Evolutionary conservation across 2,888 invertebrate genomes (phyloP).

Genomic region (Philereme vetulata): DNA sequence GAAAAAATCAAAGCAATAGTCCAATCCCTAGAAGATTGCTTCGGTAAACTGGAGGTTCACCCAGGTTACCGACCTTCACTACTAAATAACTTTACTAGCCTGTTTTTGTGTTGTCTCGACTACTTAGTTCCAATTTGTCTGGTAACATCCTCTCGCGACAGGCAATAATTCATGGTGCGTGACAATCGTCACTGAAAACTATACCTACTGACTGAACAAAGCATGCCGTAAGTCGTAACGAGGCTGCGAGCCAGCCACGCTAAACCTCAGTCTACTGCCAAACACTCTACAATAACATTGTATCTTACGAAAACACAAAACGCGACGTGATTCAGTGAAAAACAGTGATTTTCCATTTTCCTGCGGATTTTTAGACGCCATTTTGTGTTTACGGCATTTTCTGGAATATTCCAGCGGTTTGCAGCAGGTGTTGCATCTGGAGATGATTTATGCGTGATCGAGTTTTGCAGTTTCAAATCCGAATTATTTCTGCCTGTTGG

Average conservation of each 20-base stretch:
- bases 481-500: constrained; percentile 22
- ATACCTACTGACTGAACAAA: constrained; percentile 60
- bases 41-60: no score
- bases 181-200: constrained; percentile 57
- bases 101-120: constrained; percentile 14
- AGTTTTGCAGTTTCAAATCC: constrained; percentile 38
- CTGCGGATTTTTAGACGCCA: constrained; percentile 33
- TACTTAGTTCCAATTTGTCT: constrained; percentile 37
- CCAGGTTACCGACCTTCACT: background rate
- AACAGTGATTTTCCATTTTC: constrained; percentile 37
- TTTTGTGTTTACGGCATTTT: constrained; percentile 34
- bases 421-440: constrained; percentile 38
- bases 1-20: no score
- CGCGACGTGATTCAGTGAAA: constrained; percentile 36
- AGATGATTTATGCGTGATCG: constrained; percentile 32
- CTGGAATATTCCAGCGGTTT: constrained; percentile 51
- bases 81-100: constrained; percentile 24
- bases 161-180: constrained; percentile 51
- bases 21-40: no score
- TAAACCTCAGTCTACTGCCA: constrained; percentile 57
- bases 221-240: constrained; percentile 59
- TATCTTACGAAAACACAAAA: constrained; percentile 40
- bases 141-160: constrained; percentile 38
- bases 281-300: constrained; percentile 69
- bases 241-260: constrained; percentile 63